These are phyloP conservation scores for Acromyrmex charruanus DNA, from an alignment of 1,140 invertebrate species.

Conservation along the genomic window DNA sequence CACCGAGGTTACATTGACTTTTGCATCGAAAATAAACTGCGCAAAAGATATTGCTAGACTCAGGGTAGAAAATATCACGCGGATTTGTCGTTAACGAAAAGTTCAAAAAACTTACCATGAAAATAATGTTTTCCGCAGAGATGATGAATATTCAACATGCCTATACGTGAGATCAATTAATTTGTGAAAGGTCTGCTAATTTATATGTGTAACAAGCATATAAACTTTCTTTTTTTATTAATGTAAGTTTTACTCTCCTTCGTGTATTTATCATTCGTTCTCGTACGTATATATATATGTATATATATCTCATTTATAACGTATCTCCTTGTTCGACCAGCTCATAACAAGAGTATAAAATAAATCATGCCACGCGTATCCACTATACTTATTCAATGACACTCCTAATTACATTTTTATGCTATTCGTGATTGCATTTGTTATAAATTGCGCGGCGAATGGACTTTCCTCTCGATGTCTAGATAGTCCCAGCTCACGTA, in stretches of 20 bases:
- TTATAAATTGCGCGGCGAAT: neutral
- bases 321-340: neutral
- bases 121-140: constrained; percentile 25
- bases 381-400: constrained; percentile 1
- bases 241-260: neutral
- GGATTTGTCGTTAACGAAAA: constrained; percentile 30
- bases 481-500: neutral
- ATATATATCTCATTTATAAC: neutral
- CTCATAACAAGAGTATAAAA: neutral
- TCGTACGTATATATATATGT: neutral
- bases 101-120: constrained; percentile 21
- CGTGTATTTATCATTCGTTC: neutral
- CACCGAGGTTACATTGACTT: constrained; percentile 14
- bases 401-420: constrained; percentile 22
- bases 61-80: constrained; percentile 4
- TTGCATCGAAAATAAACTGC: constrained; percentile 18
- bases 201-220: constrained; percentile 15
- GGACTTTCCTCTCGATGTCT: neutral
- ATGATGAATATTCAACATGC: constrained; percentile 53
- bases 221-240: constrained; percentile 10
- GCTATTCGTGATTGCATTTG: neutral
- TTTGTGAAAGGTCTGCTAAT: constrained; percentile 50
- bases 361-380: neutral
- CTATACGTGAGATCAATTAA: constrained; percentile 30
- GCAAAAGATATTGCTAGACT: neutral